phyloP scores from a whole-genome alignment of 2,888 invertebrate species.

The Idaea aversata region DNA sequence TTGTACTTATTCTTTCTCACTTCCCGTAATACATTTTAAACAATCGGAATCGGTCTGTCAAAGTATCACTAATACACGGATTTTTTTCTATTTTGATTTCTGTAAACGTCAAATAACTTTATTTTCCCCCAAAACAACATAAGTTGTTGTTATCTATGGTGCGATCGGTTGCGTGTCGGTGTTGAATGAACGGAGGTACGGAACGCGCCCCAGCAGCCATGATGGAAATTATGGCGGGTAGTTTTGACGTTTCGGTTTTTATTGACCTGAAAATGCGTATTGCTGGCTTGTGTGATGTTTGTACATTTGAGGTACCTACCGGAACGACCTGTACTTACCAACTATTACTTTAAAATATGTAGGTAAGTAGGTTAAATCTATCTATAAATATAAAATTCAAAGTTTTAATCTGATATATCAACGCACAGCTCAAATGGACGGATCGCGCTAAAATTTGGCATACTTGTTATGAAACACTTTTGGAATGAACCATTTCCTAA shows the following conservation, averaged over 20 bases:
- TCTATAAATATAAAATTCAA: no score
- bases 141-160: constrained; percentile 28
- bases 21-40: neutral
- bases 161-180: constrained; percentile 39
- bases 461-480: no score
- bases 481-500: no score
- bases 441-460: no score
- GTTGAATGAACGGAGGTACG: constrained; percentile 52
- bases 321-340: neutral
- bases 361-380: no score
- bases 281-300: neutral
- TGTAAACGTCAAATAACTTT: constrained; percentile 28
- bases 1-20: neutral
- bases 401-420: no score
- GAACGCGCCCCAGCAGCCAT: constrained; percentile 51
- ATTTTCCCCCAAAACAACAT: constrained; percentile 23
- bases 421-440: no score
- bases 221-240: constrained; percentile 47
- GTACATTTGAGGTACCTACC: neutral
- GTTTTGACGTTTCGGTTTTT: constrained; percentile 32
- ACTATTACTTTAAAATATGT: neutral
- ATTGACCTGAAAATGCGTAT: neutral
- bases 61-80: constrained; percentile 8
- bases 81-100: constrained; percentile 21
- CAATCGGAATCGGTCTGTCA: neutral